Evolutionary conservation across 2,797 vertebrate species (phyloP), one percentile per base, ranked within the genome.

Genomic region (Brachymystax lenok): DNA sequence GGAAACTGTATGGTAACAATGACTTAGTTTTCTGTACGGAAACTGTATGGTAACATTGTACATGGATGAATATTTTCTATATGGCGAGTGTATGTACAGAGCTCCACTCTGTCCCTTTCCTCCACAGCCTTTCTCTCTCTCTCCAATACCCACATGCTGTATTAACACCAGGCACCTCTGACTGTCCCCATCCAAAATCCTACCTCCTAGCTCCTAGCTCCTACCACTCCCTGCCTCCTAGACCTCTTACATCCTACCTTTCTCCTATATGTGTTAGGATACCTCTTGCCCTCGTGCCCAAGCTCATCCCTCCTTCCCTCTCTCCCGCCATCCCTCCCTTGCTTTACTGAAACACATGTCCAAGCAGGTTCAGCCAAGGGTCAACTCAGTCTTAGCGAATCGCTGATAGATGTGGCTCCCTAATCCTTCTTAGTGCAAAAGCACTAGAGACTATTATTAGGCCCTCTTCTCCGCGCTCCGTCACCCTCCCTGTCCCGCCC

Each of bases 341-440:
- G 76, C 73, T 64, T 84, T 77, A 30, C 74, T 54, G 63, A 77
- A 87, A 86, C 89, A 88, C 92, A 89, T 92, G 90, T 88, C 81
- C 61, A 54, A 70, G 59, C 85, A 82, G 88, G 94, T 94, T 95
- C 94, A 95, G 80, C 90, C 87, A 86, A 88, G 84, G 93, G 93
- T 93, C 93, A 94, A 91, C 89, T 71, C 88, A 81, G 82, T 94
- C 92, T 95, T 95, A 95, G 73, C 74, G 80, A 83, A 90, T 85
- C 71, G 74, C 88, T 91, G 82, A 90, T 93, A 92, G 93, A 94
- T 92, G 92, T 89, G 90, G 91, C 88, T 76, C 85, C 86, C 82
- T 95, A 95, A 95, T 95, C 94, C 93, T 93, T 90, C 93, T 94
- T 91, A 93, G 89, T 66, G 76, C 84, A 91, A 92, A 93, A 93